Evolutionary conservation across 2,113 vertebrate genomes (phyloP), one percentile per base, ranked within the genome.

Genomic region (Alethe diademata): DNA sequence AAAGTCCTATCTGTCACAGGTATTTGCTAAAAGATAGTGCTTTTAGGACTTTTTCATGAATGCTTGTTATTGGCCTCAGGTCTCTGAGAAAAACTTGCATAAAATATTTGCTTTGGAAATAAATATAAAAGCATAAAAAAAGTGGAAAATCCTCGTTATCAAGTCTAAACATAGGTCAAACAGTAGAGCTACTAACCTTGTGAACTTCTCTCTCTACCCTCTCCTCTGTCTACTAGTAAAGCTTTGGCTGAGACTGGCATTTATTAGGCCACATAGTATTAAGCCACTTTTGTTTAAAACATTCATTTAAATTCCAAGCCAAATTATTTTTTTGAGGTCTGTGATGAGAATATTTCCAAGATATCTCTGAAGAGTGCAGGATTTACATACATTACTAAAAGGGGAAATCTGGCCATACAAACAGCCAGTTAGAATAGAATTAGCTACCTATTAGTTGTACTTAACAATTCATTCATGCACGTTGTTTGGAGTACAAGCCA

Each of bases 91-190:
- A 90, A 91, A 51, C 23, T 53, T 83, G 23, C 57, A 38, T 96
- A 96, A 97, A 98, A 93, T 96, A 93, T 91, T 97, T 98, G 97
- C 98, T 98, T 98, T 98, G 98, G 95, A 98, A 99, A 98, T 98
- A 95, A 92, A 94, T 95, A 96, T 71, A 97, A 97, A 97, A 92
- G 97, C 97, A 98, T 80, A 48, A 83, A 92, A 92, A 93, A 97
- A 85, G 54, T 92, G 88, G 42, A 86, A 95, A 94, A 82, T 61
- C 33, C 29, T 82, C 94, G 33, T 72, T 75, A 61, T 28, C 35
- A 76, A 94, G 74, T 70, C 56, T 88, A 73, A 85, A 91, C 24
- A 25, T 5, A 91, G 50, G 35, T 78, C 31, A 92, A 80, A 71
- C n/a, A 69, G 20, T 4, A 86, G 64, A 31, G 20, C 38, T 85